phyloP scores from a whole-genome alignment of 2,888 invertebrate species.

The Dryomyza anilis region DNA sequence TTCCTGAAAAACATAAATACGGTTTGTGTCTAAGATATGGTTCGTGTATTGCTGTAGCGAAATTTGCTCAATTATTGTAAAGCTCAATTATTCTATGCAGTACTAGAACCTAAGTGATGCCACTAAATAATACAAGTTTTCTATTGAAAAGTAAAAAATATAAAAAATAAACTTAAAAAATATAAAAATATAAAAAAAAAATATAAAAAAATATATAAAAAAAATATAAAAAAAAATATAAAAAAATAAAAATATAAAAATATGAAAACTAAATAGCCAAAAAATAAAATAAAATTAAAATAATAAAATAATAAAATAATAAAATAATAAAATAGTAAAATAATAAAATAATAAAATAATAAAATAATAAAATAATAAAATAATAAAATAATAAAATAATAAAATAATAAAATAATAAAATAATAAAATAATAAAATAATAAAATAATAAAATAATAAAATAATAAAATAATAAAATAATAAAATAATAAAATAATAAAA shows the following conservation, averaged over 20 bases:
- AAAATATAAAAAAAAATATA: constrained; percentile 9
- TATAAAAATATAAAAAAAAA: constrained; percentile 7
- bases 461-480: constrained; percentile 7
- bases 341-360: neutral
- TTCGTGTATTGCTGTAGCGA: neutral
- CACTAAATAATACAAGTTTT: neutral
- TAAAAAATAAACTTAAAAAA: neutral
- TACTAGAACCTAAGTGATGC: no score
- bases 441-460: constrained; percentile 21
- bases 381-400: constrained; percentile 10
- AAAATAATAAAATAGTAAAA: no score
- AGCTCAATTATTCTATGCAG: neutral
- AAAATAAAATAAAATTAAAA: neutral
- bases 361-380: constrained; percentile 27
- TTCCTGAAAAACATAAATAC: no score
- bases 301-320: neutral
- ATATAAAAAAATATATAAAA: constrained; percentile 1
- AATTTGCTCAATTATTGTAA: neutral
- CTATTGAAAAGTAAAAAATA: neutral
- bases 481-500: neutral
- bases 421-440: constrained; percentile 12
- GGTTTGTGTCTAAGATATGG: no score
- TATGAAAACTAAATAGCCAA: neutral
- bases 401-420: constrained; percentile 8
- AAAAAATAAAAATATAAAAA: no score